A percentile compares a stretch with the other conserved stretches of the same genome.
phyloP scores from a whole-genome alignment of 2,113 vertebrate genomes.

The Sakesphorus luctuosus region DNA sequence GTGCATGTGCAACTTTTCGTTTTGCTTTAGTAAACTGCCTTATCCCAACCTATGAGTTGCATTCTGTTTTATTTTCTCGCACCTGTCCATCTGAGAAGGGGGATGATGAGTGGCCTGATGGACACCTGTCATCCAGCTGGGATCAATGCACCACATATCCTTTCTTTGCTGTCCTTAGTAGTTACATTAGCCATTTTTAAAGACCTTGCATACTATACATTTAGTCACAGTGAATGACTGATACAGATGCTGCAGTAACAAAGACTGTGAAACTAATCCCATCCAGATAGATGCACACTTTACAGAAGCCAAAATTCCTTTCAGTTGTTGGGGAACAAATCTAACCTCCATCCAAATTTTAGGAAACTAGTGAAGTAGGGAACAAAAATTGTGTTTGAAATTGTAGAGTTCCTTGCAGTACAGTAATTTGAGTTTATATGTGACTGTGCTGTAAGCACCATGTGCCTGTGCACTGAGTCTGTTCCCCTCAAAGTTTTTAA shows the following conservation, averaged over 20 bases:
- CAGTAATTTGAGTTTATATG: background rate
- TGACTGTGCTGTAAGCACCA: rapidly evolving
- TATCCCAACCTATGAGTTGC: background rate
- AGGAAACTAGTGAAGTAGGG: background rate
- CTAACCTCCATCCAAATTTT: background rate
- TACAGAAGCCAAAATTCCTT: background rate
- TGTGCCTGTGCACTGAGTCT: background rate
- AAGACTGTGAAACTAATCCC: background rate
- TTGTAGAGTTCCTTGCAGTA: background rate
- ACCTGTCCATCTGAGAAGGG: background rate
- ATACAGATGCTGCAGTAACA: background rate
- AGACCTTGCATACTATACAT: background rate
- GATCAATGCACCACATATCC: background rate
- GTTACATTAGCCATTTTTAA: background rate
- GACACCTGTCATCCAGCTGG: background rate
- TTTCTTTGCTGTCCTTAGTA: background rate
- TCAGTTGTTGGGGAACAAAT: background rate
- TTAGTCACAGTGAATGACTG: background rate
- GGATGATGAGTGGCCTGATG: background rate
- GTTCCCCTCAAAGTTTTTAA: background rate
- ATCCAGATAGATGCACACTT: rapidly evolving
- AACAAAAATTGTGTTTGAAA: background rate
- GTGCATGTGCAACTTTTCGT: rapidly evolving
- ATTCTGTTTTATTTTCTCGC: background rate
- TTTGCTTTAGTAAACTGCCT: background rate